Conservation (phyloP, 2,113 vertebrate genomes). For the Salvator merianae region DNA sequence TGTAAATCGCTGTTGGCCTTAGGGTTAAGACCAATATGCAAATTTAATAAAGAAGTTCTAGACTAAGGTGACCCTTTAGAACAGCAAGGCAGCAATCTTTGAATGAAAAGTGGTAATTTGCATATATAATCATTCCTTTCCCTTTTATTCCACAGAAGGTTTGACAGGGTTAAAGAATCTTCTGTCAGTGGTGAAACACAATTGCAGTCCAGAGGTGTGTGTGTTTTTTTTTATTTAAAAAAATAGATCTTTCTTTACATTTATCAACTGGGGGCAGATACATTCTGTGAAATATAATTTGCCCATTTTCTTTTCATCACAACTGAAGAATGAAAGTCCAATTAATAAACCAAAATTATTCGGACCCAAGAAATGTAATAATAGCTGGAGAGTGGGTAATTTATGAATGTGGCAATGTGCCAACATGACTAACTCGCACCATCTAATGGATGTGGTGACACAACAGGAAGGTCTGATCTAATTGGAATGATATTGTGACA, state of each 20-base stretch:
- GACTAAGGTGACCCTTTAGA: no score
- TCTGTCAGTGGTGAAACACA: no score
- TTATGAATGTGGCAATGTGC: neutral
- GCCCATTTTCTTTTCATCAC: constrained; percentile 11
- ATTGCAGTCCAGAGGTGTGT: no score
- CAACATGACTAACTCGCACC: neutral
- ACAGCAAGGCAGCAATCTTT: no score
- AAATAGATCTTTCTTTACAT: neutral
- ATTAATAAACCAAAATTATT: constrained; percentile 44
- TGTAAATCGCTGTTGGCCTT: no score
- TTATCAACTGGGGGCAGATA: neutral
- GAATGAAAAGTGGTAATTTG: no score
- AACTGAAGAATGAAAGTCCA: constrained; percentile 18
- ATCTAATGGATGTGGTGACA: constrained; percentile 14
- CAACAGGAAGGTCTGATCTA: neutral
- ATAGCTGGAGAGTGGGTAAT: constrained; percentile 10
- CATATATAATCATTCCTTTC: no score
- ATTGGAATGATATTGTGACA: constrained; percentile 12
- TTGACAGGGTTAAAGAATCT: no score
- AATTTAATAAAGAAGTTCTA: no score
- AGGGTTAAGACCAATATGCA: no score
- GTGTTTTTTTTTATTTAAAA: no score
- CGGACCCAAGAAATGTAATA: constrained; percentile 21
- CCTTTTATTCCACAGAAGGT: no score
- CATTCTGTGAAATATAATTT: constrained; percentile 50